These are phyloP conservation scores for Lepidochitona cinerea DNA, from an alignment of 2,888 invertebrate species.

Conservation along the genomic window DNA sequence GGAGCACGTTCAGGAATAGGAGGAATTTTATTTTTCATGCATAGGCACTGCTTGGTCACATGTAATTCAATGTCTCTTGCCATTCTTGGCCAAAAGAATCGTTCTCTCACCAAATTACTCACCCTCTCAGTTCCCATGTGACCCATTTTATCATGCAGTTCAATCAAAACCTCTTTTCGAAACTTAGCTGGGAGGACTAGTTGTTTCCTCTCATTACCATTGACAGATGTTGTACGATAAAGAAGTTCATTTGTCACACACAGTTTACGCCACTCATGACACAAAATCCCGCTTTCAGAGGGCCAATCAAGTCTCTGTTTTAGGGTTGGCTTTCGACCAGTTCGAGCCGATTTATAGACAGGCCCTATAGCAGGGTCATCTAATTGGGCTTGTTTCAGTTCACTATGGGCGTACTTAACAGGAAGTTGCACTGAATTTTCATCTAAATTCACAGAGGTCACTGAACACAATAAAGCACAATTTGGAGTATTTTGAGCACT, in stretches of 20 bases:
- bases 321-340: neutral
- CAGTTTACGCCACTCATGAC: neutral
- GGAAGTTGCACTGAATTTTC: neutral
- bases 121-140: constrained; percentile 15
- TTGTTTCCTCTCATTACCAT: constrained; percentile 2
- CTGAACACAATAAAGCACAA: neutral
- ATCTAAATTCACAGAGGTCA: neutral
- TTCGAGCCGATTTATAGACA: neutral
- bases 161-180: neutral
- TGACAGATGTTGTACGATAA: neutral
- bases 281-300: neutral
- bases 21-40: constrained; percentile 18
- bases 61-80: constrained; percentile 15
- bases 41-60: constrained; percentile 9
- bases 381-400: neutral
- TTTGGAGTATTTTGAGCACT: neutral
- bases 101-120: constrained; percentile 10
- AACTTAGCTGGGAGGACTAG: constrained; percentile 19
- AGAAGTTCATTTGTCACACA: neutral
- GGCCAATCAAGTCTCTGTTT: neutral
- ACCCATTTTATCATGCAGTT: constrained; percentile 22
- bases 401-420: neutral
- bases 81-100: constrained; percentile 28
- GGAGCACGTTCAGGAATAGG: neutral
- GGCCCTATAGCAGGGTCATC: neutral